Percentiles rank a stretch among this genome's conserved stretches.
Conservation (phyloP, 2,888 invertebrate genomes). For the Apamea sordens region DNA sequence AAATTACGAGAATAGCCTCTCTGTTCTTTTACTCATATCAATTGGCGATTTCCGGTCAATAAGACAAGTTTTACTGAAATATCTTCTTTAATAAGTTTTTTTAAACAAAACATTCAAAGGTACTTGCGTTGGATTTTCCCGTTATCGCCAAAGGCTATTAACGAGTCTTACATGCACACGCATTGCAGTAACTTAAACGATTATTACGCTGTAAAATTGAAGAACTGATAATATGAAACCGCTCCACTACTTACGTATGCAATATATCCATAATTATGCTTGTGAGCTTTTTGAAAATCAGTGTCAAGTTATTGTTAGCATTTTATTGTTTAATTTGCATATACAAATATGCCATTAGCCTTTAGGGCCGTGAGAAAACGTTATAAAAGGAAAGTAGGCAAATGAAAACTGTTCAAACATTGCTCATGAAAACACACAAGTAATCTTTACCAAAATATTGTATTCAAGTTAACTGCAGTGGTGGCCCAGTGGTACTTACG, state of each 20-base stretch:
- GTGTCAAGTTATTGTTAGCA: slow-evolving; percentile 8
- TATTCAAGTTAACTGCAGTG: background rate
- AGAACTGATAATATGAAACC: slow-evolving; percentile 54
- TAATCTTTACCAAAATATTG: background rate
- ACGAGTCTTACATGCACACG: slow-evolving; percentile 58
- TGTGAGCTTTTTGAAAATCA: slow-evolving; percentile 12
- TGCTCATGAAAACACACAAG: background rate
- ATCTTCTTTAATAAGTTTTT: background rate
- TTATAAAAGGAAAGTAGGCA: background rate
- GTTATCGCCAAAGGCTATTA: slow-evolving; percentile 67
- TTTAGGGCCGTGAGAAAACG: background rate
- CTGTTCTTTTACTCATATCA: background rate
- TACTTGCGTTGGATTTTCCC: slow-evolving; percentile 63
- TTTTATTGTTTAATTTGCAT: background rate
- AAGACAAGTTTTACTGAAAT: background rate
- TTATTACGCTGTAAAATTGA: slow-evolving; percentile 69
- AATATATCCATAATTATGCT: background rate
- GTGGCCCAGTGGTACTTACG: background rate
- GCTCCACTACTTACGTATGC: slow-evolving; percentile 6
- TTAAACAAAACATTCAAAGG: slow-evolving; percentile 26
- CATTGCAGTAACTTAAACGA: slow-evolving; percentile 56
- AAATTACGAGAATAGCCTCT: too few relatives aligned
- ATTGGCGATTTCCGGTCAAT: background rate
- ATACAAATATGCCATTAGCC: background rate
- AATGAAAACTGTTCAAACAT: background rate